Evolutionary conservation across 2,888 invertebrate species (phyloP), one percentile per base, ranked within the genome.

Genomic region (Hedychridium roseum): DNA sequence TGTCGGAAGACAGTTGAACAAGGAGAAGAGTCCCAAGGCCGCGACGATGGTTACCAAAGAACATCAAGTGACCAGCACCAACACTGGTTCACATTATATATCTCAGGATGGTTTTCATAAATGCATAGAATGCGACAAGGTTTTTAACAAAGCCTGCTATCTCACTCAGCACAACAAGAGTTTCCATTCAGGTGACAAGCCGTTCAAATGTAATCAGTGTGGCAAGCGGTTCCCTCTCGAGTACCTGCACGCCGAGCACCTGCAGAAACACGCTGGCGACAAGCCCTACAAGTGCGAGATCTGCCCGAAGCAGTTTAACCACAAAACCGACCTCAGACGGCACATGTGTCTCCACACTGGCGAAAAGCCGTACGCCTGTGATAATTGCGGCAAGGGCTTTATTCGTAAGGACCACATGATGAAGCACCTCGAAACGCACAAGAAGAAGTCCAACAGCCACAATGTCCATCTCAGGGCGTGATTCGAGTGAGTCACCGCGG

Each of bases 321-420:
- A 94, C 80, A 94, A 93, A 80, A 93, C 93, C 43, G 94, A 94
- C 76, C 82, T 94, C 67, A 84, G 92, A 53, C 85, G 94, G 57
- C 94, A 94, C 80, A 87, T 89, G 84, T 92, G 92, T 78, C 84
- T 91, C 63, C 94, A 94, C 77, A 90, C 90, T n/a, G 92, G 91
- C 37, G 86, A 88, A 68, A 92, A 92, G 77, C 92, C 92, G 30
- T 92, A 88, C 77, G 83, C 86, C 56, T 94, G 94, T 80, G 85
- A 87, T 64, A 86, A 86, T 54, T 94, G 94, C 79, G 87, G 88
- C 52, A 94, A 94, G 79, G 91, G 92, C 39, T 94, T 94, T 79
- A 92, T 92, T 66, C 85, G 94, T 61, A 91, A 92, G 80, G 94
- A 94, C 80, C 94, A 94, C 80, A 91, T 94, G 92, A 85, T 91